Evolutionary conservation across 2,888 invertebrate species (phyloP).

Genomic region (Saturnia japonica): DNA sequence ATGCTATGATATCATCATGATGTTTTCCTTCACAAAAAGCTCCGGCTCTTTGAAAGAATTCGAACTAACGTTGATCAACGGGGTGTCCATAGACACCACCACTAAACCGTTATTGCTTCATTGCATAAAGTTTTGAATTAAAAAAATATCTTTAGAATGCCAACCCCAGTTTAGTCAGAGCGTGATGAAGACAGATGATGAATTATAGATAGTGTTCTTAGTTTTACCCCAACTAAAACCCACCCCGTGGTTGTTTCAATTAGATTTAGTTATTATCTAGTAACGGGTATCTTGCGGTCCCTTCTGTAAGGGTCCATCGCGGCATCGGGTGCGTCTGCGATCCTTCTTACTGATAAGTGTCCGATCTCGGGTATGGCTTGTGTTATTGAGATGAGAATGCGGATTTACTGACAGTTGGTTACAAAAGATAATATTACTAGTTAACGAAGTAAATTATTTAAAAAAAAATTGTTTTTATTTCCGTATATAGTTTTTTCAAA

Average conservation of each 20-base stretch:
- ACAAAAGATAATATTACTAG: background rate
- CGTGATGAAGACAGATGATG: slow-evolving; percentile 11
- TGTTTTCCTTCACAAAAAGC: too few relatives aligned
- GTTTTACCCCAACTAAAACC: slow-evolving; percentile 8
- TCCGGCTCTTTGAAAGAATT: too few relatives aligned
- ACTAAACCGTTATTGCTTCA: too few relatives aligned
- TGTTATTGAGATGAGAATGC: slow-evolving; percentile 21
- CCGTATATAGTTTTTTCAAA: background rate
- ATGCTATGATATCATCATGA: too few relatives aligned
- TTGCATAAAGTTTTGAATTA: background rate
- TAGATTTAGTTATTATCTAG: slow-evolving; percentile 52
- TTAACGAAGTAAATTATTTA: background rate
- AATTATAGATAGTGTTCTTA: background rate
- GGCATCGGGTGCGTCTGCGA: slow-evolving; percentile 47
- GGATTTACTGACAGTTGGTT: slow-evolving; percentile 15
- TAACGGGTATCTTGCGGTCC: slow-evolving; percentile 35
- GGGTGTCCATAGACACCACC: too few relatives aligned
- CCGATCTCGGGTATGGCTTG: slow-evolving; percentile 17
- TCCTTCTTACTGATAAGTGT: slow-evolving; percentile 48
- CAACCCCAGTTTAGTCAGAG: background rate
- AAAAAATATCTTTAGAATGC: background rate
- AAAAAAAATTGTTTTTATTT: background rate
- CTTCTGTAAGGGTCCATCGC: slow-evolving; percentile 25
- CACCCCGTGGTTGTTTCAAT: slow-evolving; percentile 51
- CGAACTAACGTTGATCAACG: too few relatives aligned